Conservation (phyloP, 1,140 invertebrate species). For the Drepana arcuata region DNA sequence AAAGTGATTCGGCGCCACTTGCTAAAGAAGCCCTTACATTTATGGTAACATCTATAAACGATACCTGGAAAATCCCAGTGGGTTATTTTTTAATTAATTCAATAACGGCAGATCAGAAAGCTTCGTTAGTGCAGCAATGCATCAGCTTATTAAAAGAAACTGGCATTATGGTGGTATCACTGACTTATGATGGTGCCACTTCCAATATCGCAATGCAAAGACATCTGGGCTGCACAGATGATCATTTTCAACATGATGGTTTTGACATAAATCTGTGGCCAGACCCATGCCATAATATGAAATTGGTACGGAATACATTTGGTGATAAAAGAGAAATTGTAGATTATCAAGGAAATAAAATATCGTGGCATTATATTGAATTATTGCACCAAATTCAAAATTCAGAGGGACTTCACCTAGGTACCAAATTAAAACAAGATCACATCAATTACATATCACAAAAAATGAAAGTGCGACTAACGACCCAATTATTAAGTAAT, state of each 20-base stretch:
- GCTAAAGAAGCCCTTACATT: slow-evolving; percentile 36
- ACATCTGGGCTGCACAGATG: no score
- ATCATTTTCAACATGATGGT: background rate
- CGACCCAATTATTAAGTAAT: slow-evolving; percentile 26
- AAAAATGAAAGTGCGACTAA: slow-evolving; percentile 36
- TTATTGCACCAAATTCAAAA: slow-evolving; percentile 24
- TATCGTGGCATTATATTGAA: slow-evolving; percentile 24
- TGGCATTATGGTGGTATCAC: slow-evolving; percentile 5
- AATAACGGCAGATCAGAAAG: slow-evolving; percentile 17
- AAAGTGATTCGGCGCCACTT: slow-evolving; percentile 10
- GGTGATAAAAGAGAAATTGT: slow-evolving; percentile 22
- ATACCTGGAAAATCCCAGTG: slow-evolving; percentile 38
- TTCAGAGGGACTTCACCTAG: slow-evolving; percentile 22
- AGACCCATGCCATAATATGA: no score
- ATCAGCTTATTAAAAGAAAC: slow-evolving; percentile 1
- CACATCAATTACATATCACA: slow-evolving; percentile 33
- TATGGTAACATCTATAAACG: slow-evolving; percentile 30
- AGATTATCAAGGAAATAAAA: slow-evolving; percentile 21
- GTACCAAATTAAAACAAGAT: slow-evolving; percentile 24
- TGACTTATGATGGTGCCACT: slow-evolving; percentile 8
- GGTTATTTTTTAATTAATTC: slow-evolving; percentile 38
- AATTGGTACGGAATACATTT: slow-evolving; percentile 35
- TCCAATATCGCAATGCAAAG: slow-evolving; percentile 6
- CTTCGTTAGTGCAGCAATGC: slow-evolving; percentile 17
- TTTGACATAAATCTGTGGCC: slow-evolving; percentile 15